phyloP scores from a whole-genome alignment of 2,113 vertebrate genomes.

The Pavo muticus region DNA sequence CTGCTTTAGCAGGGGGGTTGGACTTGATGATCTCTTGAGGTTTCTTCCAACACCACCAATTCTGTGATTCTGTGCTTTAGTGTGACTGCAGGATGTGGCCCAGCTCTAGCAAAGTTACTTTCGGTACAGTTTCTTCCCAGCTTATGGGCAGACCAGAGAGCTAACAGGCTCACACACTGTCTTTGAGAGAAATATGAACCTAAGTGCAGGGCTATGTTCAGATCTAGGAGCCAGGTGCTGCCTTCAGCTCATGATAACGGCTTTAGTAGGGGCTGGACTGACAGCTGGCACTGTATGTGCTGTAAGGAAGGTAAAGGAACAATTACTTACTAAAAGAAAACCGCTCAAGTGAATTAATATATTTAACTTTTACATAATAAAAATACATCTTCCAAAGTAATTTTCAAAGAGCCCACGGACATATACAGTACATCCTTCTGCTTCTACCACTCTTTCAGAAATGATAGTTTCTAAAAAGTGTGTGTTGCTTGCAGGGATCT shows the following conservation, averaged over 20 bases:
- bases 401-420: neutral
- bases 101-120: neutral
- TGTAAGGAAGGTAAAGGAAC: neutral
- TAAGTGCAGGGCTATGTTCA: conserved; percentile 13
- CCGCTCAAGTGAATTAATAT: neutral
- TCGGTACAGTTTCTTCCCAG: neutral
- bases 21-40: no score
- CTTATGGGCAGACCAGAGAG: neutral
- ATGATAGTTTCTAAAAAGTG: neutral
- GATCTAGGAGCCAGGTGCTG: neutral
- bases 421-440: neutral
- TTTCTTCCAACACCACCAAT: no score
- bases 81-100: neutral
- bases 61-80: neutral
- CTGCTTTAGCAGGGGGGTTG: no score
- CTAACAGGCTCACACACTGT: neutral
- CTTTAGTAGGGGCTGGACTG: neutral
- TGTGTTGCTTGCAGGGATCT: neutral
- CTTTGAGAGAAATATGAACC: neutral
- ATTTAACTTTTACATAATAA: neutral
- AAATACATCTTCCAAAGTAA: neutral
- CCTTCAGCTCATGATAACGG: neutral
- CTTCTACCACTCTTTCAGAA: neutral
- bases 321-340: neutral
- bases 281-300: neutral